These are phyloP conservation scores for Hylaeus anthracinus DNA, from an alignment of 1,140 invertebrate genomes.

Conservation along the genomic window DNA sequence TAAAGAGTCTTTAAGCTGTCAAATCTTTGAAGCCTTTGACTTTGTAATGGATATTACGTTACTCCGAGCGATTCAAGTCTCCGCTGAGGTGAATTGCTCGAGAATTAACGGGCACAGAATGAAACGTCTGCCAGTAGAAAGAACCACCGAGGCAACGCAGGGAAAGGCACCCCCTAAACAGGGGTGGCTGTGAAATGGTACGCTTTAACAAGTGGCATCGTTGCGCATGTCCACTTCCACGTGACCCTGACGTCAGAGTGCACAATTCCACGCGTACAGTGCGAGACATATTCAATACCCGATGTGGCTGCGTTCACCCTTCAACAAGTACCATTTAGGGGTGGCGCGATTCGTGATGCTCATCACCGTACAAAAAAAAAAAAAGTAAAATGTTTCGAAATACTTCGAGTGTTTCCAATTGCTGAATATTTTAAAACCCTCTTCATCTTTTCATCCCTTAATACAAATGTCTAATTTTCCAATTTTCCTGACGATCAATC, in stretches of 20 bases:
- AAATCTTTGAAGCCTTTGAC: not conserved
- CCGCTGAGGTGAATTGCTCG: not conserved
- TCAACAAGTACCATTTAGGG: constrained; percentile 3
- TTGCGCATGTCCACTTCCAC: constrained; percentile 39
- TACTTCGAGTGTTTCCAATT: too few species aligned
- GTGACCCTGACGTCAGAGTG: constrained; percentile 44
- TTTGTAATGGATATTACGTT: not conserved
- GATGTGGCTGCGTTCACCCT: constrained; percentile 15
- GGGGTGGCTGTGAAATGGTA: constrained; percentile 25
- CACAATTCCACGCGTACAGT: constrained; percentile 39
- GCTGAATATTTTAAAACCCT: too few species aligned
- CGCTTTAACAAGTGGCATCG: constrained; percentile 40
- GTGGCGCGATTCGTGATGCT: not conserved
- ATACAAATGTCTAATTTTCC: too few species aligned
- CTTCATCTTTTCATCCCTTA: too few species aligned
- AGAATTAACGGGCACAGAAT: not conserved
- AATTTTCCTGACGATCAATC: too few species aligned
- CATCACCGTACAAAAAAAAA: not conserved
- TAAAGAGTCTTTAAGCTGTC: not conserved
- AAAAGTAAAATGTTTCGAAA: not conserved
- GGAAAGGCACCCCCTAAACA: constrained; percentile 1
- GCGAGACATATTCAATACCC: constrained; percentile 40
- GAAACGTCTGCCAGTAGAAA: not conserved
- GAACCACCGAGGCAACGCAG: not conserved
- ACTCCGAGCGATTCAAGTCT: not conserved